These are phyloP conservation scores for Hypomesus transpacificus DNA, from an alignment of 2,113 vertebrate species.

Conservation along the genomic window DNA sequence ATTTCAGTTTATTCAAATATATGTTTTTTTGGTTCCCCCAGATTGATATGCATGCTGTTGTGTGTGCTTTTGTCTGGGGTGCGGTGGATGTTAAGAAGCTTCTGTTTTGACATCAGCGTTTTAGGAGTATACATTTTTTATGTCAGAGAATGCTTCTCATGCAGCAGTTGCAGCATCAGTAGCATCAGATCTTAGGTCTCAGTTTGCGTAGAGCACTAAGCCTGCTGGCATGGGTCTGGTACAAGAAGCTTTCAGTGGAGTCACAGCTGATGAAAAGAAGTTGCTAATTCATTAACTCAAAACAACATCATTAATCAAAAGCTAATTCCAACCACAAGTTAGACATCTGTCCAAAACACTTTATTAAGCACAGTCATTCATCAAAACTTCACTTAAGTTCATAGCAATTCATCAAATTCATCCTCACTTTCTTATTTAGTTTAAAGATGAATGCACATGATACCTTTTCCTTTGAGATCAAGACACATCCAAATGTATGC, in stretches of 20 bases:
- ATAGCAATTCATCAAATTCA: not conserved
- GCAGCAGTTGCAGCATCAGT: slow-evolving; percentile 33
- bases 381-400: not conserved
- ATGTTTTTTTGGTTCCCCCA: not conserved
- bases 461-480: not conserved
- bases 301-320: slow-evolving; percentile 8
- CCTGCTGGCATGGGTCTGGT: not conserved
- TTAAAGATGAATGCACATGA: slow-evolving; percentile 1
- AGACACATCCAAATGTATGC: not conserved
- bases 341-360: slow-evolving; percentile 11
- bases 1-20: not conserved
- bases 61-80: slow-evolving; percentile 24
- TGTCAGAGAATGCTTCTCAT: slow-evolving; percentile 26
- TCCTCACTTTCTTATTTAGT: not conserved
- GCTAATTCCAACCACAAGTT: not conserved
- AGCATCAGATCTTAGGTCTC: slow-evolving; percentile 17
- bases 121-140: slow-evolving; percentile 46
- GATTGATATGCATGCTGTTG: slow-evolving; percentile 14
- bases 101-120: slow-evolving; percentile 48
- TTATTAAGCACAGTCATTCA: not conserved
- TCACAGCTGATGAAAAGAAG: not conserved
- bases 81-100: slow-evolving; percentile 36
- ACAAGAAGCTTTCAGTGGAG: not conserved
- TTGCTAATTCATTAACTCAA: not conserved
- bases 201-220: not conserved